Evolutionary conservation across 1,140 invertebrate species (phyloP).

Genomic region (Aphaenogaster floridana): DNA sequence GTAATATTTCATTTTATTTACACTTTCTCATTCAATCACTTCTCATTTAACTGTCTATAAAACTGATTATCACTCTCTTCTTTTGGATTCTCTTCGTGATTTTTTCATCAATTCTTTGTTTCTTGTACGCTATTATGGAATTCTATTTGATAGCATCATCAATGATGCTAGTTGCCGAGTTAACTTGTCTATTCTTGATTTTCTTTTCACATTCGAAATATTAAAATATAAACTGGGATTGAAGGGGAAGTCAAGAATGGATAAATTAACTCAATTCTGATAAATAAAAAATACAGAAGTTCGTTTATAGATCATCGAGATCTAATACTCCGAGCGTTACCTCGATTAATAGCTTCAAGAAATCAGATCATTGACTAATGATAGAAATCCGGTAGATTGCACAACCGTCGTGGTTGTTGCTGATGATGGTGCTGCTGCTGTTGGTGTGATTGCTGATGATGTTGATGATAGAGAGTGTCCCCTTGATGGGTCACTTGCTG

Average conservation of each 20-base stretch:
- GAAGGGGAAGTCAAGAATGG: not conserved
- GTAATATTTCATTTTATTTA: not conserved
- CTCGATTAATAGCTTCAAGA: not conserved
- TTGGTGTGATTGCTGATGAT: slow-evolving; percentile 76
- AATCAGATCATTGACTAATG: slow-evolving; percentile 75
- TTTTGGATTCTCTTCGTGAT: slow-evolving; percentile 1
- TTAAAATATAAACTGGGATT: not conserved
- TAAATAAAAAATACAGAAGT: not conserved
- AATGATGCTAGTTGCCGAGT: not conserved
- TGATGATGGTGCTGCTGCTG: slow-evolving; percentile 73
- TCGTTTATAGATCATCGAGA: not conserved
- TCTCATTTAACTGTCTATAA: not conserved
- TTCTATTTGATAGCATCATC: not conserved
- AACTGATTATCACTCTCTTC: slow-evolving; percentile 16
- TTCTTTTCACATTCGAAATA: not conserved
- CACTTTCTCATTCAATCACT: slow-evolving; percentile 10
- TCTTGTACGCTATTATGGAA: not conserved
- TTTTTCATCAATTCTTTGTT: not conserved
- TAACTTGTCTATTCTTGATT: slow-evolving; percentile 36
- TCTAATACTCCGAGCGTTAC: not conserved
- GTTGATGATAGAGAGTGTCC: slow-evolving; percentile 80
- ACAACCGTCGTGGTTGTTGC: slow-evolving; percentile 82
- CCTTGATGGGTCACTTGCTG: slow-evolving; percentile 79
- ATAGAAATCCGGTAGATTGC: slow-evolving; percentile 85
- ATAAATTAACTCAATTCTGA: not conserved